Evolutionary conservation across 2,113 vertebrate genomes (phyloP).

Genomic region (Dicerorhinus sumatrensis): DNA sequence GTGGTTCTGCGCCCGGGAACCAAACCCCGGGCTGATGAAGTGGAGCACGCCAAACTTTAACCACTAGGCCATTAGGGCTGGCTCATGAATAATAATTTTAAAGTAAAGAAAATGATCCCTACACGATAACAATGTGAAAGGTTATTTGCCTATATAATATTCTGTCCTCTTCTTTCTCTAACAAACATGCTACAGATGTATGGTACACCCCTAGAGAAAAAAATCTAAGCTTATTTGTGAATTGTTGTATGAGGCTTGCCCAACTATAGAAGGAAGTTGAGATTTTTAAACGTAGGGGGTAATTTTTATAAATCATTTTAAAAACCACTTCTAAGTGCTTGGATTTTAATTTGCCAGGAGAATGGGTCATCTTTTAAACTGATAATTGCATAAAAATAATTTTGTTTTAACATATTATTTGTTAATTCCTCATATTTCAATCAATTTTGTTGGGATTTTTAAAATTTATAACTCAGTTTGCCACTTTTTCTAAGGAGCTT

Average conservation of each 20-base stretch:
- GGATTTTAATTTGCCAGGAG: background rate
- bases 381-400: background rate
- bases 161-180: background rate
- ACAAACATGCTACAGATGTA: background rate
- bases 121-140: background rate
- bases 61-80: no score
- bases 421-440: slow-evolving; percentile 15
- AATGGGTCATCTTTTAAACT: background rate
- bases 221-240: background rate
- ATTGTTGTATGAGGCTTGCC: background rate
- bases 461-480: background rate
- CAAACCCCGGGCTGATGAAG: no score
- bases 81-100: background rate
- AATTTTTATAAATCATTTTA: slow-evolving; percentile 21
- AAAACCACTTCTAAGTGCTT: background rate
- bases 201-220: background rate
- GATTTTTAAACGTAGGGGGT: background rate
- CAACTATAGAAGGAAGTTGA: background rate
- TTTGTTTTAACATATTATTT: background rate
- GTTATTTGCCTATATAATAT: background rate
- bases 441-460: background rate
- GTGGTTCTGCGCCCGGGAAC: no score
- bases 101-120: background rate
- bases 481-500: background rate
- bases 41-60: no score